These are phyloP conservation scores for Falcunculus frontatus DNA, from an alignment of 2,113 vertebrate genomes.

Conservation along the genomic window DNA sequence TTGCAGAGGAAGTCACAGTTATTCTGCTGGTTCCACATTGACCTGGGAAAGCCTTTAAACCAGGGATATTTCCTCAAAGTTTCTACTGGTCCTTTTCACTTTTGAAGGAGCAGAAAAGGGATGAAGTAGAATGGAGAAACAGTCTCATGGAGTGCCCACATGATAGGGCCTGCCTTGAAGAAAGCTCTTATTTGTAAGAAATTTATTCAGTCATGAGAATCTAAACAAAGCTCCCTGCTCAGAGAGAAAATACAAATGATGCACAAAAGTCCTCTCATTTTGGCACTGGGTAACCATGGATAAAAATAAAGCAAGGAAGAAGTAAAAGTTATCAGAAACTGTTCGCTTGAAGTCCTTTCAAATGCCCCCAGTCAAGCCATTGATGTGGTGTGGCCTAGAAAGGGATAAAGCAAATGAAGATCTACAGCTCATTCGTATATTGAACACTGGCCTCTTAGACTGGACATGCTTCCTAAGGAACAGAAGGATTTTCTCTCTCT, in stretches of 20 bases:
- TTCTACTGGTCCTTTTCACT: not conserved
- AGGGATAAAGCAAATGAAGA: not conserved
- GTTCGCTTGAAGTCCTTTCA: not conserved
- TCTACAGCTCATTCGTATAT: not conserved
- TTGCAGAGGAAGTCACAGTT: not conserved
- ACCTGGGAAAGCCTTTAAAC: not conserved
- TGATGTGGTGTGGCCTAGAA: not conserved
- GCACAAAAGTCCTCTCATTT: slow-evolving; percentile 1
- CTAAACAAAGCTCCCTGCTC: slow-evolving; percentile 12
- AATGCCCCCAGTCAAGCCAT: not conserved
- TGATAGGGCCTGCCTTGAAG: not conserved
- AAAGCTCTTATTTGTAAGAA: slow-evolving; percentile 12
- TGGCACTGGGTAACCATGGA: not conserved
- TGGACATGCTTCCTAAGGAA: not conserved
- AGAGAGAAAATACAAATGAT: slow-evolving; percentile 7
- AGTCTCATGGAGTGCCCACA: not conserved
- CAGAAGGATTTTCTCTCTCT: not conserved
- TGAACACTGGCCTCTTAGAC: not conserved
- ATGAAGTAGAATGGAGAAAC: not conserved
- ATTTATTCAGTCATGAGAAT: slow-evolving; percentile 2
- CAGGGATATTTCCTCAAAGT: not conserved
- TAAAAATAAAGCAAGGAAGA: slow-evolving; percentile 24
- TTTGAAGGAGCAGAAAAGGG: not conserved
- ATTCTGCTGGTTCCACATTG: not conserved
- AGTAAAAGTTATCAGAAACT: not conserved